Evolutionary conservation across 2,888 invertebrate genomes (phyloP).

Genomic region (Pocota personata): DNA sequence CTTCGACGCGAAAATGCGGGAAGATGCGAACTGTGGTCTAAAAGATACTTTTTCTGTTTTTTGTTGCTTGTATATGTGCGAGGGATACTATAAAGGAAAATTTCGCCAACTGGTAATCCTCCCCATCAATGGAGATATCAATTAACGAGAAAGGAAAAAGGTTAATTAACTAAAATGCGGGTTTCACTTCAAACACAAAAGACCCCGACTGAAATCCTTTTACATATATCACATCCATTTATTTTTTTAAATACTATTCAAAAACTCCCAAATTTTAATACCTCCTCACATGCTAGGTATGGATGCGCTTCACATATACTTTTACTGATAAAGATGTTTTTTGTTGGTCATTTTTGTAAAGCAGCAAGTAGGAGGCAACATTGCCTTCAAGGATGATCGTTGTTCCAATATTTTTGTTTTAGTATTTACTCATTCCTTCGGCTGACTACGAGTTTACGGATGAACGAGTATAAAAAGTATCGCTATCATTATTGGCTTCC

Average conservation of each 20-base stretch:
- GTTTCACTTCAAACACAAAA: constrained; percentile 73
- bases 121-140: constrained; percentile 69
- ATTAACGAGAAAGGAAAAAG: constrained; percentile 77
- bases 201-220: constrained; percentile 39
- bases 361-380: not conserved
- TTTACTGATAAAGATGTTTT: constrained; percentile 34
- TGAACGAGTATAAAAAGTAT: constrained; percentile 53
- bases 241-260: constrained; percentile 63
- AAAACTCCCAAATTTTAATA: constrained; percentile 54
- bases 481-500: constrained; percentile 73
- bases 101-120: constrained; percentile 51
- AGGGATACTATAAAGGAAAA: constrained; percentile 14
- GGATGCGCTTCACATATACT: not conserved
- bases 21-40: constrained; percentile 57
- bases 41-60: constrained; percentile 45
- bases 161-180: constrained; percentile 83
- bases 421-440: constrained; percentile 47
- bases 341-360: constrained; percentile 13
- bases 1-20: constrained; percentile 62
- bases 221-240: constrained; percentile 31
- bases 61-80: not conserved
- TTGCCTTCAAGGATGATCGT: constrained; percentile 22
- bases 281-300: not conserved
- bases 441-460: not conserved
- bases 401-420: constrained; percentile 28